Evolutionary conservation across 2,888 invertebrate genomes (phyloP), one percentile per base, ranked within the genome.

Genomic region (Formica aserva): DNA sequence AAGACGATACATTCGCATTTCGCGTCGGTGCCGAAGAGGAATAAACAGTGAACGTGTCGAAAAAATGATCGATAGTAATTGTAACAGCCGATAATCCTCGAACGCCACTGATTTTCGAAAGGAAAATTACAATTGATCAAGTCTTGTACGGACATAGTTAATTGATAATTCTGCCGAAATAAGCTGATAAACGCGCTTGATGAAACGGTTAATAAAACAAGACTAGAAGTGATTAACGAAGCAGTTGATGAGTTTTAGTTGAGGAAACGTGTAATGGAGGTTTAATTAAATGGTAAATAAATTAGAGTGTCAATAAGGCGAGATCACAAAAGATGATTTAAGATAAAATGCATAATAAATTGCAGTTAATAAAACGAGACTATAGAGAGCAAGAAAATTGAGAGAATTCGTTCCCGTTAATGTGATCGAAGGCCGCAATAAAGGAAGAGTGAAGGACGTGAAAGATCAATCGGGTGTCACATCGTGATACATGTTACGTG

Each of bases 281-380:
- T 18, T 77, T 55, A 29, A 41, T 55, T 29, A 55, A 38, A 69
- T 38, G 77, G 29, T 77, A 69, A 77, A 55, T 77, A 29, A 69
- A 41, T 77, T 69, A 29, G 29, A 52, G 15, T n/a, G 48, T 41
- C 11, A 41, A n/a, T 18, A 38, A 22, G 11, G 41, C 26, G 35
- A 52, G 32, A 35, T 11, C 13, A 29, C n/a, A n/a, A 52, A 13
- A 55, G 29, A 15, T 4, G 38, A 15, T 2, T n/a, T 29, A n/a
- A 55, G 6, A 69, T 77, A 69, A 69, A 69, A 45, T 35, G 26
- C 26, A 29, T 72, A 35, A 78, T 60, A 9, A 72, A 60, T 72
- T 45, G 71, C 72, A 80, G 26, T 72, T 65, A 38, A 74, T 80
- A 74, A 60, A 67, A 57, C 76, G 48, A 13, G 65, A 63, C 75